Base-by-base conservation (phyloP, 2,113 vertebrate species). In the Odontophorus gujanensis region DNA sequence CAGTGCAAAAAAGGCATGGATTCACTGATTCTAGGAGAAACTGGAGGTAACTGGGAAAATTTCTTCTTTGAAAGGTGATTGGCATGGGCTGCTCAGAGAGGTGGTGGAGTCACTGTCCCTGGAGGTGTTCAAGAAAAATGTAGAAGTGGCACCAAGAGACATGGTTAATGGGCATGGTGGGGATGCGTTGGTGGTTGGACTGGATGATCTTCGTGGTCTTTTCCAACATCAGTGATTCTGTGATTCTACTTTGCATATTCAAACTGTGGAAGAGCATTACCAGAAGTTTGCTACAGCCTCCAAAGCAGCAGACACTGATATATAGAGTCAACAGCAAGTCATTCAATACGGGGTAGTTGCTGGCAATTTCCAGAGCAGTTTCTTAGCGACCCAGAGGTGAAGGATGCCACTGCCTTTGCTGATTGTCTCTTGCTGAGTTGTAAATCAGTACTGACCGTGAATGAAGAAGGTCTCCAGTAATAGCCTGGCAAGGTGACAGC, bases 351-450 rank as follows among this genome's bases (percentile, higher is more conserved):
- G 26, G 61, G 32, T 58, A 68, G 14, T 28, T 84, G 66, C 26
- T 48, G 78, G 62, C 66, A 50, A 92, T 87, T 89, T 68, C 26
- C 65, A 48, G 58, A 63, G 62, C 78, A 89, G 90, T 94, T 94
- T 95, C 80, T 82, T 1, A 0, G 59, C 12, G 43, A 13, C 71
- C 74, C 53, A 58, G 61, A 42, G 81, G 89, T 94, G 81, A 93
- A 76, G 81, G 81, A 38, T 66, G 62, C 58, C 42, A 43, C 26
- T 74, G 66, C 48, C 83, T 90, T 45, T 68, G 81, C 48, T 93
- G 69, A 20, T 24, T 66, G 53, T 53, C n/a, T 47, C 36, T 86
- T 36, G 57, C 77, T 73, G 57, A 72, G 81, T 66, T 14, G 21
- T 83, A 81, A 90, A 81, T 94, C 0, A 1, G 28, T 19, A 32